phyloP scores from a whole-genome alignment of 2,113 vertebrate genomes.

The Aplodontia rufa region DNA sequence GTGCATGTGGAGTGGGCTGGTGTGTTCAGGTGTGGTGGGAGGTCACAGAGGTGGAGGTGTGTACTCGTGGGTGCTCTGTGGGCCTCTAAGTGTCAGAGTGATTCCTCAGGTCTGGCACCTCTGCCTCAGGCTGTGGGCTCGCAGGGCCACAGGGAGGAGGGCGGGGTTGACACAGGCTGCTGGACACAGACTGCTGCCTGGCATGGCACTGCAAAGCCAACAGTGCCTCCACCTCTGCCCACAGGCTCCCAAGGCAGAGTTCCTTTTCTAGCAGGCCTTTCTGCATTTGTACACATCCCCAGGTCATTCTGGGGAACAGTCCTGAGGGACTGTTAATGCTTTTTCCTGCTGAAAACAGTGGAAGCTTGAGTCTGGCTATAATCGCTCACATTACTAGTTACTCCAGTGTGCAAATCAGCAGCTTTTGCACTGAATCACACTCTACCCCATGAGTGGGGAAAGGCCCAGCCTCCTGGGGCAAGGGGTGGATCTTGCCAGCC shows the following conservation, averaged over 20 bases:
- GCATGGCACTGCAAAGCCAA: too few relatives aligned
- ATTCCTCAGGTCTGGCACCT: too few relatives aligned
- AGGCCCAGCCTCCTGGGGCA: neutral
- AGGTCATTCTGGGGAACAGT: neutral
- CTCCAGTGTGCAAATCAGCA: neutral
- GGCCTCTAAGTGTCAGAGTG: neutral
- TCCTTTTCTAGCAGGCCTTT: neutral
- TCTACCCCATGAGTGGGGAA: too few relatives aligned
- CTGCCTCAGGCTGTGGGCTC: too few relatives aligned
- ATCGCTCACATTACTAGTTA: accelerated
- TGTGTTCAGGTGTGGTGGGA: neutral
- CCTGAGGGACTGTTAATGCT: too few relatives aligned
- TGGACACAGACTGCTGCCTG: too few relatives aligned
- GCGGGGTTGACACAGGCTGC: too few relatives aligned
- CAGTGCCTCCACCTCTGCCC: too few relatives aligned
- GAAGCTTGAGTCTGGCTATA: neutral
- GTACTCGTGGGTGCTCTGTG: neutral
- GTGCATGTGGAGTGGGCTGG: neutral
- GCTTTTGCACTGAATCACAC: accelerated
- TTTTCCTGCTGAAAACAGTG: neutral
- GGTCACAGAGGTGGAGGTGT: neutral
- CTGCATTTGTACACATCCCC: neutral
- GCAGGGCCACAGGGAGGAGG: too few relatives aligned
- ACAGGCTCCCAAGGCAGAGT: neutral
- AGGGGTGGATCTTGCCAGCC: too few relatives aligned